Conservation (phyloP, 2,113 vertebrate genomes). For the Brachionichthys hirsutus region DNA sequence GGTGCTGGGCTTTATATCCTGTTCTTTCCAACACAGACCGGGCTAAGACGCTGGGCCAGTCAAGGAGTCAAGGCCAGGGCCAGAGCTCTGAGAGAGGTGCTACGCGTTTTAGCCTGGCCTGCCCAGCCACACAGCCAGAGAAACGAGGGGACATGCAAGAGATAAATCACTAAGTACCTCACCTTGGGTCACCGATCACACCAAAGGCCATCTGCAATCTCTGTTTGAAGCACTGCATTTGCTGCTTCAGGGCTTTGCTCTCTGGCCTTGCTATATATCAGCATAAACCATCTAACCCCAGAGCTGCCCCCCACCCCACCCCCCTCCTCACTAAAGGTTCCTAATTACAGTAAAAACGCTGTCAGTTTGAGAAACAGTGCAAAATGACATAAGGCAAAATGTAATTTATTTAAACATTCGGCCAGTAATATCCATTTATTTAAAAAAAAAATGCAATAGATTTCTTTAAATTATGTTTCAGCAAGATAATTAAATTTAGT, state of each 20-base stretch:
- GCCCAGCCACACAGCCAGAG: slow-evolving; percentile 55
- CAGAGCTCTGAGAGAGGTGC: slow-evolving; percentile 46
- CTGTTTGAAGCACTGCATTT: slow-evolving; percentile 82
- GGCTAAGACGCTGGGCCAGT: slow-evolving; percentile 43
- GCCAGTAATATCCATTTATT: no score
- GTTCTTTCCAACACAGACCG: slow-evolving; percentile 22
- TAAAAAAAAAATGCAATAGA: no score
- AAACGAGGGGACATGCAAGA: slow-evolving; percentile 77
- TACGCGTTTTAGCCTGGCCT: slow-evolving; percentile 52
- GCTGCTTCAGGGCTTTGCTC: slow-evolving; percentile 79
- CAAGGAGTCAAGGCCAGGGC: slow-evolving; percentile 52
- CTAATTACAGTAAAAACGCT: slow-evolving; percentile 12
- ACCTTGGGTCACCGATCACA: slow-evolving; percentile 83
- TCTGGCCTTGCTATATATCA: slow-evolving; percentile 83
- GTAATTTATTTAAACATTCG: background rate
- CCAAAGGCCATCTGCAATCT: slow-evolving; percentile 82
- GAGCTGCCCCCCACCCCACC: slow-evolving; percentile 11
- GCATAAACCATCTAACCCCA: slow-evolving; percentile 66
- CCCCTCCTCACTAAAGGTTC: slow-evolving; percentile 34
- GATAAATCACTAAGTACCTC: slow-evolving; percentile 84
- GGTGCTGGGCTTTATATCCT: slow-evolving; percentile 45
- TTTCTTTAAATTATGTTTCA: no score
- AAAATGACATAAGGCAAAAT: background rate
- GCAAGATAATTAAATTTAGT: no score
- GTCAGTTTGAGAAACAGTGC: background rate